Evolutionary conservation across 64 coral and sea anemone species (phyloP), one percentile per base, ranked within the genome.

Genomic region (Cladopsammia gracilis): DNA sequence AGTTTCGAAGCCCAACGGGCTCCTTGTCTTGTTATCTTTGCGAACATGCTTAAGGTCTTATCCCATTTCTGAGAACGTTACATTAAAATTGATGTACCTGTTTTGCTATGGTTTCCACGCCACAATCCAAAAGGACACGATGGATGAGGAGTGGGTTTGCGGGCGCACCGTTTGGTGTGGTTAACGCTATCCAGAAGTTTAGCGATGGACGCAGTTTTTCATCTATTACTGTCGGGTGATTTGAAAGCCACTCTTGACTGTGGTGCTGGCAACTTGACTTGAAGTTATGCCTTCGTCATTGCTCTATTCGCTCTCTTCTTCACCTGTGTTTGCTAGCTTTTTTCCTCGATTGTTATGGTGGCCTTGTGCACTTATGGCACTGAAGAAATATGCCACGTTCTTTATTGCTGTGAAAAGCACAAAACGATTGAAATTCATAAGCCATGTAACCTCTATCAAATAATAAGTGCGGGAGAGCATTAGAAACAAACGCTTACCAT

Each of bases 341-440:
- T 42, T 44, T 1, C 25, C 70, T 42, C n/a, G n/a, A n/a, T n/a
- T n/a, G n/a, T 72, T 48, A 3, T 43, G 7, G 25, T 2, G 70
- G 10, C 70, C 26, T 72, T 72, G 70, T 10, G 70, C 70, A 10
- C 70, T 72, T 48, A 86, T 86, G 42, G 83, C 83, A 49, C 64
- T 48, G 23, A 86, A 86, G 9, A 86, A 86, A 23, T 71, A 71
- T 16, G 83, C 83, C 83, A 86, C 83, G 48, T 86, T 86, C 71
- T 69, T 47, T 12, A 86, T 70, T 70, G 65, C 83, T 86, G 83
- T 70, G 50, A 71, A 70, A 52, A 8, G n/a, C n/a, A n/a, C n/a
- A n/a, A n/a, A n/a, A n/a, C n/a, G n/a, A n/a, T n/a, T n/a, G n/a
- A n/a, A n/a, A n/a, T n/a, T n/a, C n/a, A n/a, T n/a, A n/a, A n/a